Evolutionary conservation across 2,888 invertebrate genomes (phyloP), one percentile per base, ranked within the genome.

Genomic region (Zhengitettix transpicula): DNA sequence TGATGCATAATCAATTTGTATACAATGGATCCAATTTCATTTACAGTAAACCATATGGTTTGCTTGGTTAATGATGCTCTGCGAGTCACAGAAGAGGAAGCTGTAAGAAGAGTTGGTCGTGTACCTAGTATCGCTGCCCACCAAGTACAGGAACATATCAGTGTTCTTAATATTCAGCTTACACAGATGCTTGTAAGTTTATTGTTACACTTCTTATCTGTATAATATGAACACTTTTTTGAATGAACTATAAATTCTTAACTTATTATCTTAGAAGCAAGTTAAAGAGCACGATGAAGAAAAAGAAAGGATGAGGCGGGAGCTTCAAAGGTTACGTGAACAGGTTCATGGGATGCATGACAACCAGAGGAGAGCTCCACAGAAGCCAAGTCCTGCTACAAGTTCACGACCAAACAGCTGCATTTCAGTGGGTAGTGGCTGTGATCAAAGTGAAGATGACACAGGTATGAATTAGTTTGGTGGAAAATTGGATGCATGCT

Each of bases 271-370:
- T 9, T 68, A 89, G 88, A 83, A 82, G 72, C 80, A 85, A 68
- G 80, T 87, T 62, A 84, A 83, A 72, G 82, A 84, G 68, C 78
- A 83, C 66, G 88, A 88, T 70, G 85, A 85, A 68, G 89, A 89
- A 71, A 77, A 85, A 60, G 85, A 85, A 68, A 78, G 81, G 67
- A 73, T 88, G 67, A 78, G 87, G 51, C 81, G 81, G 66, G 88
- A 89, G 71, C 74, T 87, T 67, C 81, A 84, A 68, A 79, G 81
- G 69, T 80, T 83, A 64, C 78, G 85, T 66, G 88, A 89, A 71
- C 82, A 84, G 68, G 74, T 85, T 63, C 84, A 85, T 70, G 81
- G 81, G 10, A 67, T 71, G 61, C 70, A 71, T 62, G 72, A 72
- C 63, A 65, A 66, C 55, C 67, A 67, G 11, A 66, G 67, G 44